A percentile compares a stretch with the other conserved stretches of the same genome.
Conservation (phyloP, 2,888 invertebrate species). For the Macrophya alboannulata region DNA sequence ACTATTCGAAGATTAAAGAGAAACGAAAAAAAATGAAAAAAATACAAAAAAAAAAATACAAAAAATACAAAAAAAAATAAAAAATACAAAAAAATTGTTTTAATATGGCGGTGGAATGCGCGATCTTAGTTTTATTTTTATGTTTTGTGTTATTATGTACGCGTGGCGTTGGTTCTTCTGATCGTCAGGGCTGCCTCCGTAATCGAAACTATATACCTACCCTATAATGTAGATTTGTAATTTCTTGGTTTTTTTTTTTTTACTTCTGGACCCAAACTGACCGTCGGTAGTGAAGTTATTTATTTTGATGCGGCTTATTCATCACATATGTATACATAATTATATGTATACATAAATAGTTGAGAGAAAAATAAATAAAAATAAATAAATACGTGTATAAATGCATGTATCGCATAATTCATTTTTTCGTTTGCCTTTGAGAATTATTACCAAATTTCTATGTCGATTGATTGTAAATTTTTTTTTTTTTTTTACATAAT, state of each 20-base stretch:
- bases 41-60: slow-evolving; percentile 55
- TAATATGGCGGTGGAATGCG: slow-evolving; percentile 57
- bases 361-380: slow-evolving; percentile 64
- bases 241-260: background rate
- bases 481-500: background rate
- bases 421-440: background rate
- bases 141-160: slow-evolving; percentile 59
- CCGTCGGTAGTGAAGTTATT: slow-evolving; percentile 46
- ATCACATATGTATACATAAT: slow-evolving; percentile 61
- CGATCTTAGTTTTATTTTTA: slow-evolving; percentile 60
- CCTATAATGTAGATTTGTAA: background rate
- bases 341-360: slow-evolving; percentile 63
- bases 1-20: slow-evolving; percentile 63
- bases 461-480: background rate
- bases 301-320: slow-evolving; percentile 29
- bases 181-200: slow-evolving; percentile 41
- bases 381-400: slow-evolving; percentile 65
- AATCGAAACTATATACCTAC: slow-evolving; percentile 23
- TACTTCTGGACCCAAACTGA: background rate
- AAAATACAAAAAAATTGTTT: slow-evolving; percentile 55
- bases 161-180: slow-evolving; percentile 47
- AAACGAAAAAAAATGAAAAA: slow-evolving; percentile 56
- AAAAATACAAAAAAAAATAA: slow-evolving; percentile 54
- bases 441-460: background rate
- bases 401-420: slow-evolving; percentile 26